Base-by-base conservation (phyloP, 2,888 invertebrate genomes). In the Drosophila anomalata region DNA sequence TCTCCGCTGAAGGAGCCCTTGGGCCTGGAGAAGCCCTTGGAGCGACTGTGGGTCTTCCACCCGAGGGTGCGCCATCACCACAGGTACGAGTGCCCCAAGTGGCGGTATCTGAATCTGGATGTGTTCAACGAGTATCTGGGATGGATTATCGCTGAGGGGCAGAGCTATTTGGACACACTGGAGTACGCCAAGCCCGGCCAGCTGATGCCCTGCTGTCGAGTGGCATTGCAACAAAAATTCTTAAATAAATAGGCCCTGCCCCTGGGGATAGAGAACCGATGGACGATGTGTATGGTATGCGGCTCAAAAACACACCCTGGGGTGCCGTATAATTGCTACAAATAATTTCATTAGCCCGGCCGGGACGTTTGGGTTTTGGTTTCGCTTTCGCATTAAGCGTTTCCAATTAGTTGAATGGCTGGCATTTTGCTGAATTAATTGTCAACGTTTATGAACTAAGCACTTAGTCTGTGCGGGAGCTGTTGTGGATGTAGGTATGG, bases 361-460 rank as follows among this genome's bases (percentile, higher is more conserved):
- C 42, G 63, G 63, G 20, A 56, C 70, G 47, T 66, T 60, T 33
- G 54, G 48, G 67, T 61, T 74, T 74, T 73, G 75, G 71, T 57
- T 83, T 83, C 68, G 24, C 73, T 73, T 73, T 72, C 70, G 59
- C 76, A 84, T 76, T 88, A 84, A 80, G 75, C 82, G 76, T 72
- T 84, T 85, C 85, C 87, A 84, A 84, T 84, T 84, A 87, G 89
- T 75, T 70, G 69, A 84, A 88, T 87, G 73, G 69, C 73, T 55
- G 73, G 69, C 79, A 84, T 81, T 87, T 70, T 78, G 67, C 78
- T 62, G 68, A 68, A 88, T 78, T 84, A 84, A 88, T 85, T 88
- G 89, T 87, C 77, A 87, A 73, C 89, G 82, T 72, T 87, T 88
- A 87, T 82, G 84, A 88, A 75, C 71, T 88, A 73, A 83, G 53